phyloP scores from a whole-genome alignment of 2,797 vertebrate genomes.

The Thamnophis elegans region DNA sequence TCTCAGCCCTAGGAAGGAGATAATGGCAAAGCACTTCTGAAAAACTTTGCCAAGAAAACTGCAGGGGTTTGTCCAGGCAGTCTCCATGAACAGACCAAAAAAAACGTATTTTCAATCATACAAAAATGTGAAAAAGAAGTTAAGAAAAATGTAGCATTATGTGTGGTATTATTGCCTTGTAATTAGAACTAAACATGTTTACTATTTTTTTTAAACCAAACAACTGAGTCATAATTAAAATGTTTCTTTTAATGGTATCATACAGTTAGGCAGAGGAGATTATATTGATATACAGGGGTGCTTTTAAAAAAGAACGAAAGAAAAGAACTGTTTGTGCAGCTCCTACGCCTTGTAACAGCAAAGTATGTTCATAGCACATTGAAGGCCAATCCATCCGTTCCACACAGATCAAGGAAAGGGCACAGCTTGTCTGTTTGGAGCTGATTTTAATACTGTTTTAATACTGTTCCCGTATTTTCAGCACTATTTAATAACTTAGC shows the following conservation, averaged over 20 bases:
- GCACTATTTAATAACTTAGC: too few relatives aligned
- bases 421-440: not conserved
- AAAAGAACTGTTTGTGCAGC: not conserved
- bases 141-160: not conserved
- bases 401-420: not conserved
- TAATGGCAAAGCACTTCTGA: not conserved
- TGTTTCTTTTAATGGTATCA: not conserved
- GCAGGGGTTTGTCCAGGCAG: not conserved
- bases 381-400: not conserved
- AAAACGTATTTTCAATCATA: not conserved
- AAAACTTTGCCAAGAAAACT: not conserved
- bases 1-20: not conserved
- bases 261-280: not conserved
- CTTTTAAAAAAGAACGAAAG: not conserved
- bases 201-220: not conserved
- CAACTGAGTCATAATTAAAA: not conserved
- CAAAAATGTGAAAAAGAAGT: not conserved
- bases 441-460: too few relatives aligned
- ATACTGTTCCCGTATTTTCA: too few relatives aligned
- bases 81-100: not conserved
- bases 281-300: not conserved
- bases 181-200: not conserved
- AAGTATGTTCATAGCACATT: not conserved
- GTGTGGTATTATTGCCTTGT: not conserved
- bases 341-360: not conserved